Evolutionary conservation across 2,888 invertebrate genomes (phyloP), one percentile per base, ranked within the genome.

Genomic region (Amorpha juglandis): DNA sequence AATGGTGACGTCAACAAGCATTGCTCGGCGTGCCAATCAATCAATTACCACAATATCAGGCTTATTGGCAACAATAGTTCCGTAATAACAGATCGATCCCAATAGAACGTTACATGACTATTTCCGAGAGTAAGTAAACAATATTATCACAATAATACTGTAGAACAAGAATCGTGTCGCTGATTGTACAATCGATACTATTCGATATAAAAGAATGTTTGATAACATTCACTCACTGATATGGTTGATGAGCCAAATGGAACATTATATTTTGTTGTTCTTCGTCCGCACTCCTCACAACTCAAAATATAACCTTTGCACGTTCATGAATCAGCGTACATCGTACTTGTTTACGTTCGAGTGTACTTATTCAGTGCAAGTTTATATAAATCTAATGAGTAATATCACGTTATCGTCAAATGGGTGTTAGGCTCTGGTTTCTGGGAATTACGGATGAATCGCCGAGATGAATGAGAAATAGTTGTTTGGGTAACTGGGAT

Each of bases 311-410:
- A 58, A 58, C 58, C 58, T 58, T 38, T 58, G 58, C 38, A 58
- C 58, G 12, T 21, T 42, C 27, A 35, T 55, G 58, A 58, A 19
- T 58, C 58, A 58, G 42, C 58, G 58, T 58, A 38, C 19, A 38
- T 58, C 58, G 12, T 38, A 19, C 58, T 58, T 58, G 58, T 58
- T 58, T 58, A 58, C 42, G 58, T 58, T 6, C 12, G 6, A 19
- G 12, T 19, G 58, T 58, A 58, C 58, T 38, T 16, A 55, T 55
- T 55, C 38, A 55, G 16, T 11, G 27, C 27, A 27, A 35, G 35
- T 50, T 58, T 58, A 42, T 9, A 38, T 42, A 42, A 58, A 55
- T 38, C 38, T 19, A 58, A 19, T 58, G 58, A 42, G 58, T 58
- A 58, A 58, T 58, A 38, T 19, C 38, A 58, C 58, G 58, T 42